Conservation (phyloP, 2,113 vertebrate species). For the Syngnathus typhle region DNA sequence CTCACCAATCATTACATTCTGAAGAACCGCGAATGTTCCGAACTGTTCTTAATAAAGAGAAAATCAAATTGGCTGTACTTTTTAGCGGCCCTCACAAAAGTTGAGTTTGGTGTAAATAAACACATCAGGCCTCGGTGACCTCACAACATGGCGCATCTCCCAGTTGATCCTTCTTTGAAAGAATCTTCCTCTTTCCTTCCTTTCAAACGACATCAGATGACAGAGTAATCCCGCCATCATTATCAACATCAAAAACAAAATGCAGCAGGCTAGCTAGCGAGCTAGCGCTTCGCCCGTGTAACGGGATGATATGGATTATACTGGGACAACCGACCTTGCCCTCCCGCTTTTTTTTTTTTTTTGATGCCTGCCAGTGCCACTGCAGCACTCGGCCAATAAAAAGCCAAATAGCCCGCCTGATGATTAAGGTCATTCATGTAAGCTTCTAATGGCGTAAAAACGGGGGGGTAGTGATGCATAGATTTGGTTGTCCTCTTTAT, state of each 20-base stretch:
- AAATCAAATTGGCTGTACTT: too few relatives aligned
- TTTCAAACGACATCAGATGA: conserved; percentile 63
- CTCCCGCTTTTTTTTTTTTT: conserved; percentile 33
- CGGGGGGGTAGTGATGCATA: background rate
- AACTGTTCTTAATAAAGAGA: too few relatives aligned
- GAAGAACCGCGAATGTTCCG: too few relatives aligned
- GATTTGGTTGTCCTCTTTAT: conserved; percentile 16
- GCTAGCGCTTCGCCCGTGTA: conserved; percentile 39
- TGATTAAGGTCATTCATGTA: conserved; percentile 71
- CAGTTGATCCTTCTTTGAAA: conserved; percentile 33
- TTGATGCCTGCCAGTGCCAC: conserved; percentile 51
- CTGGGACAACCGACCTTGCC: conserved; percentile 55
- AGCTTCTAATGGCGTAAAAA: conserved; percentile 25
- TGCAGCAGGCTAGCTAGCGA: conserved; percentile 6
- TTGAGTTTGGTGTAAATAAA: conserved; percentile 12
- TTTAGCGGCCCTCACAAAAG: too few relatives aligned
- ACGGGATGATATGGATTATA: conserved; percentile 69
- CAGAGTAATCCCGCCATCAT: conserved; percentile 59
- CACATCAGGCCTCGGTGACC: conserved; percentile 18
- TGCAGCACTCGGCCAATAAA: conserved; percentile 48
- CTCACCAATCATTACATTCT: too few relatives aligned
- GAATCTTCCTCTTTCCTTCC: conserved; percentile 45
- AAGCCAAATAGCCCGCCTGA: conserved; percentile 64
- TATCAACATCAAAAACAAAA: conserved; percentile 47
- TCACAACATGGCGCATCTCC: conserved; percentile 28